These are phyloP conservation scores for Danio tinwini DNA, from an alignment of 2,797 vertebrate species.

Conservation along the genomic window DNA sequence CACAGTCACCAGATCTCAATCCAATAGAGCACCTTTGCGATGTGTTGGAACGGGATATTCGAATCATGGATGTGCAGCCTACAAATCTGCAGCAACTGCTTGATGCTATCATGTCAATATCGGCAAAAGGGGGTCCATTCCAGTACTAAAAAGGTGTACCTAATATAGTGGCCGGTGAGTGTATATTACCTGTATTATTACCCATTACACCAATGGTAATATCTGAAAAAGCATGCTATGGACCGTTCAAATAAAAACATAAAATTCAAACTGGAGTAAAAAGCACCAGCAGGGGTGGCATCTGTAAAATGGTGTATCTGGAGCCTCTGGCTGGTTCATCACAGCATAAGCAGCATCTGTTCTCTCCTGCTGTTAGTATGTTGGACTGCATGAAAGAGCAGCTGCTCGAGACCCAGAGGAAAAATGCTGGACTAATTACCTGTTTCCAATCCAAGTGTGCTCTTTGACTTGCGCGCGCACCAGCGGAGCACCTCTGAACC, in stretches of 20 bases:
- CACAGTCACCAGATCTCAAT: too few relatives aligned
- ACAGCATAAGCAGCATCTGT: conserved; percentile 13
- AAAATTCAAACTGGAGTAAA: background rate
- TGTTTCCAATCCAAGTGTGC: background rate
- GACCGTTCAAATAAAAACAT: background rate
- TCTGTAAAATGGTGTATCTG: conserved; percentile 7
- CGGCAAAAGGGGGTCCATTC: too few relatives aligned
- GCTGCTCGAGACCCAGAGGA: background rate
- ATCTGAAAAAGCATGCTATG: too few relatives aligned
- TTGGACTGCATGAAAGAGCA: conserved; percentile 12
- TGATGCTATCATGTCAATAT: too few relatives aligned
- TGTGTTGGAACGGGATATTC: too few relatives aligned
- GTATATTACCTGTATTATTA: too few relatives aligned
- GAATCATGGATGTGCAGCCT: too few relatives aligned
- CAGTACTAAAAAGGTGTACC: too few relatives aligned
- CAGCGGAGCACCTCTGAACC: background rate
- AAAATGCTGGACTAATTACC: background rate
- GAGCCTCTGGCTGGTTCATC: conserved; percentile 11
- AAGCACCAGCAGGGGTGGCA: background rate
- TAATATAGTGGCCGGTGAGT: too few relatives aligned
- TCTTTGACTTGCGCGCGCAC: background rate
- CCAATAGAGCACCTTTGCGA: too few relatives aligned
- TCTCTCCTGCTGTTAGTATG: conserved; percentile 28
- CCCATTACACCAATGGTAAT: too few relatives aligned
- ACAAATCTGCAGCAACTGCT: too few relatives aligned